Evolutionary conservation across 2,113 vertebrate species (phyloP), one percentile per base, ranked within the genome.

Genomic region (Pelodiscus sinensis): DNA sequence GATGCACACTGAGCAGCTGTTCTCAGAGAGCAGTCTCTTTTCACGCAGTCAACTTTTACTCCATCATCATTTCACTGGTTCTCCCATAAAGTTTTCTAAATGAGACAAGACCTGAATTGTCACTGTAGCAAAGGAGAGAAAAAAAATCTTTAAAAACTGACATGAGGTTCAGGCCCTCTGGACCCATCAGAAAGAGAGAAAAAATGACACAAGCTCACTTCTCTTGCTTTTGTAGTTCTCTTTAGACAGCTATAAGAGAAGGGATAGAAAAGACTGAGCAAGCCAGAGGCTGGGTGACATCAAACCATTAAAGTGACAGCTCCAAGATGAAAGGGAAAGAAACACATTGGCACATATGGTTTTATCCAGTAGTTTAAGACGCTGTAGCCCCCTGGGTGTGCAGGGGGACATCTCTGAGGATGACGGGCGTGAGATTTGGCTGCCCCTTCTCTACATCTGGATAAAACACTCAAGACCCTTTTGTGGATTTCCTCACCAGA

Each of bases 191-290:
- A 27, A 18, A 81, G 65, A 82, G 85, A 79, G 29, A 79, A 0
- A 0, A 10, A 85, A 19, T 55, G 84, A 75, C 78, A 92, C 85
- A 65, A 31, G 14, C 29, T 14, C 27, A 8, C 29, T 65, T 58
- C 29, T 85, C 44, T 52, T 92, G 71, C 35, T 44, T 75, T 54
- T 81, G 35, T 54, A 90, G 68, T 0, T 0, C 44, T 55, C 7
- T 4, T 27, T 31, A 16, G 21, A 55, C 6, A 60, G 35, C 0
- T 0, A 14, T n/a, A 44, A 35, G 9, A 73, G n/a, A 35, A 38
- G n/a, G 68, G 31, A 73, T 31, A 14, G 11, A 15, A 89, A 54
- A 86, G 16, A 77, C 27, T 90, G 79, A 54, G 13, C 56, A 62
- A 95, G 54, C 8, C 27, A 14, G 3, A 55, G 2, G 21, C 29